Base-by-base conservation (phyloP, 1,140 invertebrate genomes). In the Drosophila lacteicornis region DNA sequence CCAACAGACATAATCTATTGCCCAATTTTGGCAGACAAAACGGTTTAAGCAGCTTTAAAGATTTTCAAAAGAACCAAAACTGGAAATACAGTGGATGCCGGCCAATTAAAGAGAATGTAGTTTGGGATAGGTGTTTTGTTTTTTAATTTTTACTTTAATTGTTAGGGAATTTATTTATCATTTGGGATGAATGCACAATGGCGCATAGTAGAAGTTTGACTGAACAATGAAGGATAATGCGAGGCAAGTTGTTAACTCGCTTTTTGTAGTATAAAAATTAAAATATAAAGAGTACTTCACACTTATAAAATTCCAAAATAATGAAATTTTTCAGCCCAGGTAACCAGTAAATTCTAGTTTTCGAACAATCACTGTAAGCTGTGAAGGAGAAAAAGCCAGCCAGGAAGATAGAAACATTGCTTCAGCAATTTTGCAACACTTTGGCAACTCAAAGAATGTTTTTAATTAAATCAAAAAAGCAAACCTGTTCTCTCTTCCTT, bases 381-480 rank as follows among this genome's bases (percentile, higher is more conserved):
- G 67, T 43, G 1, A 6, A 3, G 9, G 3, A 13, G 19, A n/a
- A 49, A 40, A 15, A 17, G 22, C 19, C 33, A 43, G 55, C 56
- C 17, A 5, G 69, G n/a, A 50, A 36, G 38, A 73, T 73, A 45
- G 22, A 59, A 73, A 65, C 55, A 75, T 75, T 57, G 63, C 82
- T 82, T 62, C 62, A 69, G 78, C 78, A 61, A 79, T 90, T 81
- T 73, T 66, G 47, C 85, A 88, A 88, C 84, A 83, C 73, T 71
- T 78, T 83, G 57, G 38, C 43, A 78, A 78, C 61, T 88, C 80
- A 79, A 90, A 79, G 81, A 88, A 90, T 90, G 81, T 90, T 88
- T 73, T 88, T 88, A 88, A 88, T 88, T 90, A 88, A 88, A 88
- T 88, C 81, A 90, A 84, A 84, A 84, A 78, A 80, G 71, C 49